Evolutionary conservation across 2,888 invertebrate genomes (phyloP).

Genomic region (Cephalotes varians): DNA sequence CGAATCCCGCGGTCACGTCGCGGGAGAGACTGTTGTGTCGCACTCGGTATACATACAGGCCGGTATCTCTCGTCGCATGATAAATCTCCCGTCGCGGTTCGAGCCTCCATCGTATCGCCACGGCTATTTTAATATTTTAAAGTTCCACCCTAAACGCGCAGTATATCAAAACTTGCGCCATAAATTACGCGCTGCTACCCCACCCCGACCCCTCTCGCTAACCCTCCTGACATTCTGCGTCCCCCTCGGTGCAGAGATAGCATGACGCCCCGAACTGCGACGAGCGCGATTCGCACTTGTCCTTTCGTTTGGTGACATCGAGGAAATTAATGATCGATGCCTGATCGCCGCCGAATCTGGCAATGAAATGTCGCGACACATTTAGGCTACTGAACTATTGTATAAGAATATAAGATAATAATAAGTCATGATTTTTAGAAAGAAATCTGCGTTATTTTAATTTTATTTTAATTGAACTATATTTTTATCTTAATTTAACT

Average conservation of each 20-base stretch:
- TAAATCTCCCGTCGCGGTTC: constrained; percentile 78
- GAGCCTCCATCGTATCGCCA: constrained; percentile 77
- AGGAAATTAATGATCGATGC: constrained; percentile 66
- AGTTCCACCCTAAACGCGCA: constrained; percentile 80
- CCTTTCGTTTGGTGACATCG: constrained; percentile 60
- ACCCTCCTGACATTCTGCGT: constrained; percentile 48
- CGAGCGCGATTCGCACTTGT: constrained; percentile 62
- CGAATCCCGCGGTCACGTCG: constrained; percentile 25
- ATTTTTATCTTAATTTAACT: too few relatives aligned
- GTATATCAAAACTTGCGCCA: constrained; percentile 79
- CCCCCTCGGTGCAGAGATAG: constrained; percentile 13
- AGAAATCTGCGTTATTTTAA: background rate
- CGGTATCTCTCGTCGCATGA: constrained; percentile 72
- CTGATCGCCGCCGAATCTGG: constrained; percentile 1
- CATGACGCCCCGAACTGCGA: constrained; percentile 13
- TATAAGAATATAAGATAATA: background rate
- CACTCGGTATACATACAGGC: constrained; percentile 63
- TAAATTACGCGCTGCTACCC: constrained; percentile 77
- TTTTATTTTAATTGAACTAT: constrained; percentile 2
- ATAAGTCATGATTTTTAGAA: background rate
- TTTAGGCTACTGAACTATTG: background rate
- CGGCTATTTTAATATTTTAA: constrained; percentile 83
- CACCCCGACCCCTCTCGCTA: constrained; percentile 33
- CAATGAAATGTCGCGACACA: constrained; percentile 57
- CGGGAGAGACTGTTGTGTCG: constrained; percentile 63